Evolutionary conservation across 2,888 invertebrate species (phyloP).

Genomic region (Plusia festucae): DNA sequence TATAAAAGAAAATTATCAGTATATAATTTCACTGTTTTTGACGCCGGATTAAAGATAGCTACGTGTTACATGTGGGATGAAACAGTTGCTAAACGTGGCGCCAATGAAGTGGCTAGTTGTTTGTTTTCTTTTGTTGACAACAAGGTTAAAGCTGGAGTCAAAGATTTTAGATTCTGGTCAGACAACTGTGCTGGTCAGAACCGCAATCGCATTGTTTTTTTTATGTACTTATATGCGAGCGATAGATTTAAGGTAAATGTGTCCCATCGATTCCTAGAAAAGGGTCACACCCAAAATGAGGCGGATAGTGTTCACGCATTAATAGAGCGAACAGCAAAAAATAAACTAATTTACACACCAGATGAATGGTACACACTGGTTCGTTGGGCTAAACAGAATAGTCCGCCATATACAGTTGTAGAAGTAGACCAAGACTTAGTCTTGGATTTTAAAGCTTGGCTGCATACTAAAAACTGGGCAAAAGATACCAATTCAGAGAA

Average conservation of each 20-base stretch:
- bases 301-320: background rate
- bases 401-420: too few species aligned
- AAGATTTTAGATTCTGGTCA: background rate
- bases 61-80: slow-evolving; percentile 2
- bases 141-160: background rate
- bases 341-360: too few species aligned
- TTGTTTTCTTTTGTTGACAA: background rate
- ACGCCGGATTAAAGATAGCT: background rate
- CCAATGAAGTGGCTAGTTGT: background rate
- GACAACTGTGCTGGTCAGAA: background rate
- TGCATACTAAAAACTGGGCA: too few species aligned
- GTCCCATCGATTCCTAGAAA: background rate
- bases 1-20: background rate
- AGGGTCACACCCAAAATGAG: background rate
- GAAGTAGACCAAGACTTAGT: too few species aligned
- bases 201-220: background rate
- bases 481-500: too few species aligned
- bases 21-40: background rate
- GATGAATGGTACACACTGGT: too few species aligned
- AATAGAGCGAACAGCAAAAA: background rate
- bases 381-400: too few species aligned
- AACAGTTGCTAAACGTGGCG: background rate
- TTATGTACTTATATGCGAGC: background rate
- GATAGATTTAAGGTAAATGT: background rate
- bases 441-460: too few species aligned